These are phyloP conservation scores for Burhinus bistriatus DNA, from an alignment of 2,113 vertebrate species.

Conservation along the genomic window DNA sequence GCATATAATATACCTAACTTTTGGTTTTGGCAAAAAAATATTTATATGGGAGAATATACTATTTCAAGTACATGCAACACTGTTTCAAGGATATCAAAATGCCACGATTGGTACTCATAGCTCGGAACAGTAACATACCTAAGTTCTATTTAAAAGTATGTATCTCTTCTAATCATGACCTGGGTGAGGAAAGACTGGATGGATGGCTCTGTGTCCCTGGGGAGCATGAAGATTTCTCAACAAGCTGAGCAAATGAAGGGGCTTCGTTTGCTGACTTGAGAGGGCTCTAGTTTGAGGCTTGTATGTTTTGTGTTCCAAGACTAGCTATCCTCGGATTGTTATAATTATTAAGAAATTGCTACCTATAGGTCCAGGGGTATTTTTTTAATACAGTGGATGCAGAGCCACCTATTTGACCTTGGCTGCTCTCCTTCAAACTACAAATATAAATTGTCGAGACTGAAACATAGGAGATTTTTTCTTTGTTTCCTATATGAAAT, in stretches of 20 bases:
- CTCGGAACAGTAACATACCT: not conserved
- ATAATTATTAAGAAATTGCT: constrained; percentile 46
- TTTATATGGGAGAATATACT: not conserved
- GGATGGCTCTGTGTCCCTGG: not conserved
- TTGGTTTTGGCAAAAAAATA: not conserved
- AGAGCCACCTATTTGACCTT: constrained; percentile 46
- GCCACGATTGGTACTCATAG: not conserved
- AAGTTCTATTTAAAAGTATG: not conserved
- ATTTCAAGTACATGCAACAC: not conserved
- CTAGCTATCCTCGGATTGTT: constrained; percentile 1
- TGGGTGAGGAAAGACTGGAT: not conserved
- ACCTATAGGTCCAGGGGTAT: constrained; percentile 19
- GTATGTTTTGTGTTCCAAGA: constrained; percentile 9
- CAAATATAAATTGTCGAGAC: not conserved
- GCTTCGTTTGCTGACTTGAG: constrained; percentile 9
- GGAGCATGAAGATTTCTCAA: not conserved
- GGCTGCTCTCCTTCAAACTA: constrained; percentile 14
- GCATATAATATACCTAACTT: not conserved
- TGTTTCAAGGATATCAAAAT: not conserved
- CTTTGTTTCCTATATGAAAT: not conserved
- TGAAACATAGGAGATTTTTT: not conserved
- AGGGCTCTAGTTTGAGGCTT: constrained; percentile 22
- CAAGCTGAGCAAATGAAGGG: not conserved
- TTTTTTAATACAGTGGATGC: constrained; percentile 34
- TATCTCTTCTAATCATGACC: not conserved